Evolutionary conservation across 2,797 vertebrate genomes (phyloP), one percentile per base, ranked within the genome.

Genomic region (Acipenser ruthenus): DNA sequence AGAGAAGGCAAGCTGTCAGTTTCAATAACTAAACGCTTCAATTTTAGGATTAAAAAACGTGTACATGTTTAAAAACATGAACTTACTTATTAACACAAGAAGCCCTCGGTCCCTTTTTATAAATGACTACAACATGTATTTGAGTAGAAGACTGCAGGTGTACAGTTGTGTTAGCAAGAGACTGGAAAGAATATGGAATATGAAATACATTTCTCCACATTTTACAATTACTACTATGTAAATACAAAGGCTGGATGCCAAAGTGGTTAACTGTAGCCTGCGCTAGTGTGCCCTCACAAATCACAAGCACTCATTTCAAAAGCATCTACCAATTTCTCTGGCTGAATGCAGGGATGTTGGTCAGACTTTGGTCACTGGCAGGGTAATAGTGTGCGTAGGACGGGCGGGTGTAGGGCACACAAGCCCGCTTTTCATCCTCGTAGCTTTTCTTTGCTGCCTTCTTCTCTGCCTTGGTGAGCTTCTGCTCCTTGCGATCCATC

Each of bases 311-410:
- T 12, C 2, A 37, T 1, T 15, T 50, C 63, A 65, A 73, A 68
- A 56, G 18, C 6, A 80, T 92, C 81, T 63, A 99, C 96, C 96
- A 98, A 87, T 94, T 95, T 13, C 94, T 94, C 78, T 97, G 95
- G 82, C 89, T 96, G 73, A 99, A 98, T 58, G 94, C 94, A 61
- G 95, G 93, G 78, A 98, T 95, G 84, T 89, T 97, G 0, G 90
- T 83, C 65, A 98, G 92, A 15, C 81, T 86, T 84, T 96, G 94
- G 69, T 96, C 95, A 49, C 89, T 95, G 79, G 88, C 89, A 13
- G 97, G 96, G 80, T 99, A 99, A 85, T 99, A 99, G 76, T 98
- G 94, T 6, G 95, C 95, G 1, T 99, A 99, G 0, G 95, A 98
- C 0, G 96, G 95, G 15, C 96, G 92, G 15, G 95, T 93, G 73